Evolutionary conservation across 2,113 vertebrate genomes (phyloP).

Genomic region (Leucoraja erinaceus): DNA sequence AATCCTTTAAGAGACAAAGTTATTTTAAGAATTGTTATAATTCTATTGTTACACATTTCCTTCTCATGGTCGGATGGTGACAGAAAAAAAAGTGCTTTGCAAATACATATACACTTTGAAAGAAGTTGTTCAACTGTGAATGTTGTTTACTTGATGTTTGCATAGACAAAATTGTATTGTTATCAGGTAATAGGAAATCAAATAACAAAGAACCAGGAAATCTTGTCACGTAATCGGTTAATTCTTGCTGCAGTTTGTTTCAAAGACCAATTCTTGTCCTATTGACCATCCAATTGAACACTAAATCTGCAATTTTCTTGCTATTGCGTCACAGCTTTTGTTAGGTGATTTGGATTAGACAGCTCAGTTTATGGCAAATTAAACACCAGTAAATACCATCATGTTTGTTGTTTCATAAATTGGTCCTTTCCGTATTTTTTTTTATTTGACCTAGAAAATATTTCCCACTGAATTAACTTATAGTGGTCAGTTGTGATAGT

Average conservation of each 20-base stretch:
- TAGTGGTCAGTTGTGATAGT: not conserved
- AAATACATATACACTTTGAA: no score
- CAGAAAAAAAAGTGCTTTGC: no score
- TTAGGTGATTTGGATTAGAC: not conserved
- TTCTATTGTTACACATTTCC: no score
- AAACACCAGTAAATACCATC: not conserved
- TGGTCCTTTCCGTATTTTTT: not conserved
- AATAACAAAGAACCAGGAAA: not conserved
- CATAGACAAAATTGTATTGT: no score
- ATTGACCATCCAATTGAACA: not conserved
- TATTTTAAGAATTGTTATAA: no score
- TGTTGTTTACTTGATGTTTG: no score
- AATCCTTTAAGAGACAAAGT: no score
- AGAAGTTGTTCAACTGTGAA: no score
- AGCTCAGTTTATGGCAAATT: not conserved
- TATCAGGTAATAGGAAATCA: conserved; percentile 23
- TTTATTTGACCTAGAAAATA: not conserved
- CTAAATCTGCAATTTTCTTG: not conserved
- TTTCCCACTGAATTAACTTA: not conserved
- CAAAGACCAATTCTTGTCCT: not conserved
- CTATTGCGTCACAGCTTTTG: not conserved
- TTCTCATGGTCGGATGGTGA: no score
- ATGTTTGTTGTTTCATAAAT: not conserved
- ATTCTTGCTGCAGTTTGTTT: not conserved
- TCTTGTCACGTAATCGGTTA: not conserved